phyloP scores from a whole-genome alignment of 2,888 invertebrate genomes.

The Subacronicta megacephala region DNA sequence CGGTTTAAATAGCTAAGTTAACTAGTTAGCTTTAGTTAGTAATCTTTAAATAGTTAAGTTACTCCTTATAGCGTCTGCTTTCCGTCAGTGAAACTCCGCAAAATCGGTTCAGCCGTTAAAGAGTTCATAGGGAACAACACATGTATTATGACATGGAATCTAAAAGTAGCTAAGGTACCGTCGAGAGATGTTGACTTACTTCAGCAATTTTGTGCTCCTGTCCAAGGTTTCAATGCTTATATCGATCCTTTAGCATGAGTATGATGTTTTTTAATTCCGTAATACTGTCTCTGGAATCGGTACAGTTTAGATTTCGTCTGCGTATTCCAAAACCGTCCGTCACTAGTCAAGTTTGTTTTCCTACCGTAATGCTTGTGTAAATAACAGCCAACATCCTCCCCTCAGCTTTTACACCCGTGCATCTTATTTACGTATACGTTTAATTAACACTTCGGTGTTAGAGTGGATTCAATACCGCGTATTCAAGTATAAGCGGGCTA shows the following conservation, averaged over 20 bases:
- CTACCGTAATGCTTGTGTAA: conserved; percentile 81
- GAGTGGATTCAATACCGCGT: conserved; percentile 62
- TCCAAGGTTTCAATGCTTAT: conserved; percentile 10
- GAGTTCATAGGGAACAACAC: too few relatives aligned
- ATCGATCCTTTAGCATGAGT: conserved; percentile 4
- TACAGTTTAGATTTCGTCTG: conserved; percentile 41
- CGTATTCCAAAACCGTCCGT: conserved; percentile 48
- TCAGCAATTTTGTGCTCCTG: background rate
- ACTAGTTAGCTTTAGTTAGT: too few relatives aligned
- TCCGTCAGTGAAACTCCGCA: too few relatives aligned
- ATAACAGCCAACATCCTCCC: conserved; percentile 65
- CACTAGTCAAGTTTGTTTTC: conserved; percentile 78
- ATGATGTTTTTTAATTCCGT: conserved; percentile 71
- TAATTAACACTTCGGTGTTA: conserved; percentile 76
- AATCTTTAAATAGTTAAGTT: too few relatives aligned
- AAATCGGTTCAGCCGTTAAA: too few relatives aligned
- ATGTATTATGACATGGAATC: conserved; percentile 18
- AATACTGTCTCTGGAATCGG: conserved; percentile 53
- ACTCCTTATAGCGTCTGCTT: too few relatives aligned
- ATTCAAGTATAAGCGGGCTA: conserved; percentile 53
- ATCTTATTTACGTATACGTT: conserved; percentile 75
- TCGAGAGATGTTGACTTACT: background rate
- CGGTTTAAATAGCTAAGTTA: too few relatives aligned
- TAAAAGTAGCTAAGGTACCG: conserved; percentile 3
- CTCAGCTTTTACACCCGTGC: conserved; percentile 64